Evolutionary conservation across 2,113 vertebrate genomes (phyloP).

Genomic region (Galeopterus variegatus): DNA sequence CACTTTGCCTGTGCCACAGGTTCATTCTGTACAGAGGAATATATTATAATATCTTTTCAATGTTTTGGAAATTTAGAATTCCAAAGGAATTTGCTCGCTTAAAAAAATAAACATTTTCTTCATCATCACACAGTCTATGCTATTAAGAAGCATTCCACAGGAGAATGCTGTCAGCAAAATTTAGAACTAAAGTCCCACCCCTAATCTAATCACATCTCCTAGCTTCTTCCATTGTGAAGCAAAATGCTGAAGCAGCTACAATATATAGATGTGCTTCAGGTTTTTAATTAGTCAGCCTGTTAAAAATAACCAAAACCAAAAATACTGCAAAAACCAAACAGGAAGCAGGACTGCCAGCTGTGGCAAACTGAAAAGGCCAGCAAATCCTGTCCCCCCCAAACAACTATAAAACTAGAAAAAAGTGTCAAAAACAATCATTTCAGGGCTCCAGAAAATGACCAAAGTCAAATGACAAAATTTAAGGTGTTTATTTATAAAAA

Average conservation of each 20-base stretch:
- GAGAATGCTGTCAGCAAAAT: slow-evolving; percentile 78
- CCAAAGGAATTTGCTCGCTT: slow-evolving; percentile 77
- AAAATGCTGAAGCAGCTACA: slow-evolving; percentile 79
- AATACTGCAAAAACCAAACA: slow-evolving; percentile 71
- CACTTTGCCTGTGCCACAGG: background rate
- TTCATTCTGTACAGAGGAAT: slow-evolving; percentile 55
- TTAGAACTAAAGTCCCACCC: slow-evolving; percentile 54
- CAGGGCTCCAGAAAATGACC: slow-evolving; percentile 43
- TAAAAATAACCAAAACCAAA: slow-evolving; percentile 78
- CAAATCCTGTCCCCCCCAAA: slow-evolving; percentile 36
- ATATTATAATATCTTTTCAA: slow-evolving; percentile 17
- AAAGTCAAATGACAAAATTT: slow-evolving; percentile 51
- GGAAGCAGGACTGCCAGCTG: slow-evolving; percentile 75
- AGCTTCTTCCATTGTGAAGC: slow-evolving; percentile 74
- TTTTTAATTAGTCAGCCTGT: slow-evolving; percentile 80
- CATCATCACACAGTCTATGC: slow-evolving; percentile 69
- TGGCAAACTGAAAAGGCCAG: slow-evolving; percentile 75
- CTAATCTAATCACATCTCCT: slow-evolving; percentile 76
- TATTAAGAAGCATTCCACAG: slow-evolving; percentile 75
- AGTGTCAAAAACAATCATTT: slow-evolving; percentile 21
- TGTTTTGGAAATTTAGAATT: slow-evolving; percentile 66
- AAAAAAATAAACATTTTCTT: slow-evolving; percentile 74
- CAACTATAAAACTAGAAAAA: slow-evolving; percentile 33
- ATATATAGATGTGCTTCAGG: slow-evolving; percentile 68
- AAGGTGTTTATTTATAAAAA: slow-evolving; percentile 63